Conservation (phyloP, 2,888 invertebrate species). For the Micropterix aruncella region DNA sequence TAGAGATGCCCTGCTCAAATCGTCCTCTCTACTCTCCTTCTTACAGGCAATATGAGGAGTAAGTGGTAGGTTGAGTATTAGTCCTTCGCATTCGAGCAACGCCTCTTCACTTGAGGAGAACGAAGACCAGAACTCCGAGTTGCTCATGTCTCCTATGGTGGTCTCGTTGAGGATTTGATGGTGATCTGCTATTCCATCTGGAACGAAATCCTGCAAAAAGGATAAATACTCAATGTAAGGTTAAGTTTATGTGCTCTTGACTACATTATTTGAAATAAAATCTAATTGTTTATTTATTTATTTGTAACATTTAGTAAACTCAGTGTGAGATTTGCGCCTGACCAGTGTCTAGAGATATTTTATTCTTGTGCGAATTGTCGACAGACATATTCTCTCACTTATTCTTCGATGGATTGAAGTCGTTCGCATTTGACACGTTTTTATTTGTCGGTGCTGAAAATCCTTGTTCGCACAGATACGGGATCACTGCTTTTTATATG, state of each 20-base stretch:
- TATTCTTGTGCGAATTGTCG: too few relatives aligned
- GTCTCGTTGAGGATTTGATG: slow-evolving; percentile 50
- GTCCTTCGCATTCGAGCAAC: slow-evolving; percentile 55
- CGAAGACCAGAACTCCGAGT: slow-evolving; percentile 70
- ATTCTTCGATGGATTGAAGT: too few relatives aligned
- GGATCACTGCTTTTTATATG: too few relatives aligned
- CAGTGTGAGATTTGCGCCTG: too few relatives aligned
- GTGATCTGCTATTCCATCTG: slow-evolving; percentile 51
- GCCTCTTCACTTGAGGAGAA: slow-evolving; percentile 72
- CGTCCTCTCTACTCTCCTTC: slow-evolving; percentile 22
- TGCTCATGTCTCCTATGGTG: slow-evolving; percentile 52
- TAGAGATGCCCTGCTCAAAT: slow-evolving; percentile 35
- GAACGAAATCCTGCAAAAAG: slow-evolving; percentile 38
- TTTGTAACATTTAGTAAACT: too few relatives aligned
- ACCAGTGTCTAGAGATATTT: too few relatives aligned
- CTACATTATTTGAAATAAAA: slow-evolving; percentile 1
- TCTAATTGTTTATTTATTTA: too few relatives aligned
- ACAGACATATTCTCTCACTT: too few relatives aligned
- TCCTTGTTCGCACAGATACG: too few relatives aligned
- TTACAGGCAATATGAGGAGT: slow-evolving; percentile 46
- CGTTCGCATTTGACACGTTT: too few relatives aligned
- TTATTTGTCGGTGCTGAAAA: too few relatives aligned
- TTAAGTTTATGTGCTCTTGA: not conserved
- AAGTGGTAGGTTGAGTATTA: slow-evolving; percentile 56
- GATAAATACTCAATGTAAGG: slow-evolving; percentile 6